Evolutionary conservation across 1,140 invertebrate species (phyloP).

Genomic region (Aplysia californica): DNA sequence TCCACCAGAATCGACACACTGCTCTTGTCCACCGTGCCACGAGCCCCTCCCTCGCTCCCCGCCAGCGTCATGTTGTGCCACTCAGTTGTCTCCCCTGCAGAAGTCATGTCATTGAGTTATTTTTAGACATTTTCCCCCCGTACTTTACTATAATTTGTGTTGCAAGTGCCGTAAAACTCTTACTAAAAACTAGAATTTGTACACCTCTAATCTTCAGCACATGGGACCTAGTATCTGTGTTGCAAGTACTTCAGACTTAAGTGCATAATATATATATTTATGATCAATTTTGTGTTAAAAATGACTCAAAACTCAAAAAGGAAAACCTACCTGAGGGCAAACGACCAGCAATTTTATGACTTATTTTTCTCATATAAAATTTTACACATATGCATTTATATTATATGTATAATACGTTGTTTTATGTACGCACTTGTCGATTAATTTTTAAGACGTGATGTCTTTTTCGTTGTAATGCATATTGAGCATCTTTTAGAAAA

Average conservation of each 20-base stretch:
- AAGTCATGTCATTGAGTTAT: not conserved
- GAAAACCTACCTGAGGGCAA: no score
- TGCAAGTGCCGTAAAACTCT: no score
- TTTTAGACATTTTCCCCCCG: not conserved
- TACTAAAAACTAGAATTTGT: not conserved
- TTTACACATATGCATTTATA: no score
- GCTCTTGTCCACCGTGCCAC: constrained; percentile 72
- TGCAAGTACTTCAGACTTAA: not conserved
- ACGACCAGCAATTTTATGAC: no score
- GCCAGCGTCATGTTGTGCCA: constrained; percentile 74
- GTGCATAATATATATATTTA: not conserved
- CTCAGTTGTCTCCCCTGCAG: constrained; percentile 75
- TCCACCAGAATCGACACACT: constrained; percentile 89
- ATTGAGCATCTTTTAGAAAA: no score
- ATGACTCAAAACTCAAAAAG: no score
- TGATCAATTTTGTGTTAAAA: no score
- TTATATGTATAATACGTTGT: no score
- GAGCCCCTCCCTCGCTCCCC: constrained; percentile 62
- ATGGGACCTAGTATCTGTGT: not conserved
- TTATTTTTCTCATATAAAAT: no score
- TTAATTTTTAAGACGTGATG: no score
- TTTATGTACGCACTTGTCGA: no score
- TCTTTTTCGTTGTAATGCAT: no score
- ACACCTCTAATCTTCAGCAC: not conserved
- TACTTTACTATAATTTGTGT: not conserved